Evolutionary conservation across 2,888 invertebrate species (phyloP), one percentile per base, ranked within the genome.

Genomic region (Phorcus lineatus): DNA sequence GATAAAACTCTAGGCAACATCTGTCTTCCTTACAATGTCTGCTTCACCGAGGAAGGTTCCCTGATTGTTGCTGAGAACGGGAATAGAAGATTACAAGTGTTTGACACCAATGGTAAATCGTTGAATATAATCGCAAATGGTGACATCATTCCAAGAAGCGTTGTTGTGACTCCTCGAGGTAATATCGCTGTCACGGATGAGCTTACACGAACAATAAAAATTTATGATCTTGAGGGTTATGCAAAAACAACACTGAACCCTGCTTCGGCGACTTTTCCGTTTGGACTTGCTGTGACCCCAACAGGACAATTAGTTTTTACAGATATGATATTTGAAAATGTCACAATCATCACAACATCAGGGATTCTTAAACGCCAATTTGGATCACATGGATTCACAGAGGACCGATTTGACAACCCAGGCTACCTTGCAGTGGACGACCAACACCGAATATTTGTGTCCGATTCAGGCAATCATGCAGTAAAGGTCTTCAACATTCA

Each of bases 391-490:
- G 85, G 84, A 0, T 70, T 81, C 77, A 52, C 24, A 22, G 75
- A 81, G 28, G 80, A 79, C 55, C 36, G 66, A 52, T 83, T 85
- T 55, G 82, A 86, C 62, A 86, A 85, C 40, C 85, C 86, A 24
- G 83, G 85, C 24, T 83, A 81, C 67, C 16, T 86, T 9, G 76
- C 80, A 13, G 81, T 84, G 2, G 81, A 84, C 74, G n/a, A 40
- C 1, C 57, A 82, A 0, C 67, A 77, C 28, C 82, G 83, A n/a
- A 83, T 87, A 16, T 83, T 83, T 36, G 80, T 87, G 11, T 84
- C 87, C 11, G 86, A 87, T 74, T 81, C 84, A 0, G 84, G 86
- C 47, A 84, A 86, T 57, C 85, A 87, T 77, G 78, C 82, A 24
- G 80, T 87, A n/a, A 86, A 86, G 74, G 80, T 86, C n/a, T 83